Evolutionary conservation across 2,797 vertebrate species (phyloP), one percentile per base, ranked within the genome.

Genomic region (Sebastes iracundus): DNA sequence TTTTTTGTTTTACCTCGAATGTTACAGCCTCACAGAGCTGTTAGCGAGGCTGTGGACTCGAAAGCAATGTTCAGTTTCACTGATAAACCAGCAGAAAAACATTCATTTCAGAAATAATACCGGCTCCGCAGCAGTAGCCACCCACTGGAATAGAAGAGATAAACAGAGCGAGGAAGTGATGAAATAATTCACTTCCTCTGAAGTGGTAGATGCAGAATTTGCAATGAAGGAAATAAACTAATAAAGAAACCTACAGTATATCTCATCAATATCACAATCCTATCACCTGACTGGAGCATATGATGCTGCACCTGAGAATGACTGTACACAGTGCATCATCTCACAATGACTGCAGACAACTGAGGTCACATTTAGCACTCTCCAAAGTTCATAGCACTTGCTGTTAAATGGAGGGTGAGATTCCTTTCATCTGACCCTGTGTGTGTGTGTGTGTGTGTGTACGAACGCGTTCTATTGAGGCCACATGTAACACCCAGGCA

Each of bases 401-500:
- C 64, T 83, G 70, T 88, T 84, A 88, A 92, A 90, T 64, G 33
- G 59, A 81, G 77, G 80, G 78, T 77, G 60, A 83, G 74, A 90
- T 75, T 87, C 76, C 89, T 94, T 93, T 94, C 81, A 93, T 92
- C 90, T 92, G 38, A 60, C 66, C 7, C 4, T 10, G 66, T 68
- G 62, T 68, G 11, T 53, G 72, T 49, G 64, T 69, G 69, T 74
- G 61, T 30, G 81, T 74, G 77, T 23, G 77, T 71, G 67, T 52
- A 20, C 75, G 74, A 83, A 89, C n/a, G 46, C 68, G 58, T 72
- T 93, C 81, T 90, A 93, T 92, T 93, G 90, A 87, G 91, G 85
- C 93, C 93, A 95, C 88, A 95, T 94, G 93, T 93, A 92, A 90
- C 90, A 90, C 84, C 77, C 72, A 73, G 69, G 81, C 86, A 82